A percentile compares a stretch with the other conserved stretches of the same genome.
Conservation (phyloP, 53 echinoderm and acorn worm species). For the Crossaster papposus region DNA sequence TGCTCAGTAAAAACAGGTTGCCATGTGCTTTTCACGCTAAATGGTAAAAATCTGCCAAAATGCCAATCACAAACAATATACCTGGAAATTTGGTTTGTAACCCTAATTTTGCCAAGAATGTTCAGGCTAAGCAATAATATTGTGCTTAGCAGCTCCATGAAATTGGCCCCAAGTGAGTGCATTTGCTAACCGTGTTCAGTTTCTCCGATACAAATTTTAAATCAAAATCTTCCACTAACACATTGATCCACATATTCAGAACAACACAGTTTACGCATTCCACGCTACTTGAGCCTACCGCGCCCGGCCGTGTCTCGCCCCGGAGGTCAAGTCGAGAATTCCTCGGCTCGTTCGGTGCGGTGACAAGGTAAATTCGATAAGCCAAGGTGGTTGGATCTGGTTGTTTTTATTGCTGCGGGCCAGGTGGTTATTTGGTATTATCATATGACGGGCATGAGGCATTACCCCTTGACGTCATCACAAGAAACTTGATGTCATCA, state of each 20-base stretch:
- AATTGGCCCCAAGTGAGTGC: too few species aligned
- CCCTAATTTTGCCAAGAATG: too few species aligned
- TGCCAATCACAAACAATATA: too few species aligned
- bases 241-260: neutral
- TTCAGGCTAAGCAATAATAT: too few species aligned
- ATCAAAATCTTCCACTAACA: neutral
- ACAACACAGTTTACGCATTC: neutral
- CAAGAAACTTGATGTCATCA: neutral
- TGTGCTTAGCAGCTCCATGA: too few species aligned
- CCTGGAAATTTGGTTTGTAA: too few species aligned
- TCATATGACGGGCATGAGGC: neutral
- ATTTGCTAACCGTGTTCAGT: too few species aligned
- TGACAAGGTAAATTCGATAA: constrained; percentile 46
- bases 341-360: constrained; percentile 29
- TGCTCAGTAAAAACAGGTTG: too few species aligned
- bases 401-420: neutral
- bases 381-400: neutral
- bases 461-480: constrained; percentile 23
- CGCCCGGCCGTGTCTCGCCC: constrained; percentile 9
- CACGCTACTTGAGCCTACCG: neutral
- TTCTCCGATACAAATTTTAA: too few species aligned
- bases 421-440: neutral
- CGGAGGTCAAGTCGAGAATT: constrained; percentile 49
- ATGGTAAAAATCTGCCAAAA: too few species aligned
- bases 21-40: too few species aligned